Base-by-base conservation (phyloP, 2,888 invertebrate species). In the Sesia apiformis region DNA sequence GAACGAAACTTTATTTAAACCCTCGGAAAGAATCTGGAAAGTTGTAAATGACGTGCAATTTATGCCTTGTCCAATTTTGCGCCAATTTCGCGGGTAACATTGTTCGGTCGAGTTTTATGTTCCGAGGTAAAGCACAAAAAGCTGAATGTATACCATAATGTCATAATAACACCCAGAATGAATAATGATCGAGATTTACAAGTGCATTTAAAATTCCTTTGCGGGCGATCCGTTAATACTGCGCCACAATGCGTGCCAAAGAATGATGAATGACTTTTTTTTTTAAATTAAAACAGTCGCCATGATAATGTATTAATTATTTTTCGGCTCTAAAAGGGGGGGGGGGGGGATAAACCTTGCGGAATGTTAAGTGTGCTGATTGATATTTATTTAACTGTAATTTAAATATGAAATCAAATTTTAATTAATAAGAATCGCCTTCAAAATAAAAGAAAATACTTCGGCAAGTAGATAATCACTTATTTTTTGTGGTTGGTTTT, bases 31-130 rank as follows among this genome's bases (percentile, higher is more conserved):
- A 66, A 69, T 66, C 64, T 63, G 61, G 65, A 65, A 66, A 66
- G 64, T 72, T 59, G 68, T 67, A 55, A 81, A 82, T 74, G 72
- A 78, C 67, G 74, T 72, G 76, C 73, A 79, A 81, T 81, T 81
- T 81, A 72, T 74, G 69, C 62, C 65, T 68, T 70, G 70, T 70
- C 75, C 80, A 85, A 87, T 84, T 84, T 85, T 74, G 76, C 74
- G 76, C 77, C 81, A 81, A 86, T 86, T 85, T 84, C 67, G 77
- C 71, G 72, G 74, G 66, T 61, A 69, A 66, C 66, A 67, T 67
- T 69, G 69, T 66, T 56, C 67, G 61, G 64, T 65, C 60, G 61
- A 56, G 60, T n/a, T 63, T 64, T 67, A 63, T 53, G 49, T 51
- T 40, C 55, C 40, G 60, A 63, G 66, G 67, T 67, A 68, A 63